Conservation (phyloP, 2,113 vertebrate genomes). For the Macquaria ambigua region DNA sequence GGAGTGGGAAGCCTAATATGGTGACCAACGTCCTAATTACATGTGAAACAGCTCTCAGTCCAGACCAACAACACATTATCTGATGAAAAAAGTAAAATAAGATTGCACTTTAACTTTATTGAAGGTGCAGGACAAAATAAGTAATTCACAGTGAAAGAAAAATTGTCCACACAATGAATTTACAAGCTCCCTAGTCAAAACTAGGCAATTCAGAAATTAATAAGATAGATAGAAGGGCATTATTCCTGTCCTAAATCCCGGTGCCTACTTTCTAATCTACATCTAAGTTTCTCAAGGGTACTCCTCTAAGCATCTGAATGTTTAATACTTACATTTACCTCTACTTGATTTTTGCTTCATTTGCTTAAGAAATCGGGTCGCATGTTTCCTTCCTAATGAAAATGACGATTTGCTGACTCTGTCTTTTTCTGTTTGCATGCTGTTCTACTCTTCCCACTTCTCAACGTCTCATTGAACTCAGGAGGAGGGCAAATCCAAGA, state of each 20-base stretch:
- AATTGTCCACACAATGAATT: not conserved
- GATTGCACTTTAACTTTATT: not conserved
- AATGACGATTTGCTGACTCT: constrained; percentile 59
- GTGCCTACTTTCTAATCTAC: not conserved
- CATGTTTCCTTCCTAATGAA: constrained; percentile 56
- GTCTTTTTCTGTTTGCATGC: constrained; percentile 58
- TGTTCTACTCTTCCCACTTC: constrained; percentile 53
- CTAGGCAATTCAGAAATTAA: not conserved
- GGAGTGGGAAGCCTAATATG: not conserved
- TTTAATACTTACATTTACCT: not conserved
- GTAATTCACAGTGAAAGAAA: not conserved
- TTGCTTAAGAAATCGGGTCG: constrained; percentile 32
- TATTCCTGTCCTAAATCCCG: not conserved
- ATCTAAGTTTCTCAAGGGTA: not conserved
- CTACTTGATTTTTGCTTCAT: constrained; percentile 1
- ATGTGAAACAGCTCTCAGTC: not conserved
- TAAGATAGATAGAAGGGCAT: not conserved
- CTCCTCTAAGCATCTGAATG: not conserved
- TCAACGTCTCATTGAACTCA: constrained; percentile 70
- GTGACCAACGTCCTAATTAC: not conserved
- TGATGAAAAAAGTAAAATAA: not conserved
- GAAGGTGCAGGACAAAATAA: not conserved
- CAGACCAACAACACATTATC: not conserved
- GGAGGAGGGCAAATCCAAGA: constrained; percentile 72
- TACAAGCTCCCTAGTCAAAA: not conserved